Conservation (phyloP, 2,888 invertebrate genomes). For the Prosapia bicincta region DNA sequence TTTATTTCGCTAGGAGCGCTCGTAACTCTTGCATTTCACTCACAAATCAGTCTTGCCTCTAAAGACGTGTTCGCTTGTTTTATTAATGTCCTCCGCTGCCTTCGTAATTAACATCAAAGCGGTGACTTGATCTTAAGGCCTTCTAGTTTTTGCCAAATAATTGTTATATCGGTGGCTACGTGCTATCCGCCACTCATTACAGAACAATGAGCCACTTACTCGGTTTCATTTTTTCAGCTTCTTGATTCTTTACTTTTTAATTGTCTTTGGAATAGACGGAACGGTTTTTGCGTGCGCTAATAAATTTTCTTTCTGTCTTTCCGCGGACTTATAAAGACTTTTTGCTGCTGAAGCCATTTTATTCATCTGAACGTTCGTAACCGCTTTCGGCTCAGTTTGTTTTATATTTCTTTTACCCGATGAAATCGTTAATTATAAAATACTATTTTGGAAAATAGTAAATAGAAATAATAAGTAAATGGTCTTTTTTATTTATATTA, state of each 20-base stretch:
- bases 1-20: not conserved
- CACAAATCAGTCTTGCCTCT: not conserved
- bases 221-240: not conserved
- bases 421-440: no score
- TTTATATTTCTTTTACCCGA: no score
- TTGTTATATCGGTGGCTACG: not conserved
- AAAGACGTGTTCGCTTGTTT: not conserved
- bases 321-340: not conserved
- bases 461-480: no score
- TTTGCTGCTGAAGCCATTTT: no score
- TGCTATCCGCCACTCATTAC: not conserved
- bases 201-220: not conserved
- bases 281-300: not conserved
- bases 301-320: not conserved
- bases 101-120: not conserved
- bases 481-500: no score
- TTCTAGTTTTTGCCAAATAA: not conserved
- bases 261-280: not conserved
- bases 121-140: not conserved
- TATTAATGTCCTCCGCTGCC: not conserved
- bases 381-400: no score
- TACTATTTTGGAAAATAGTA: no score
- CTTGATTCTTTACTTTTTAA: not conserved
- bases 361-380: no score
- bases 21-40: not conserved